These are phyloP conservation scores for Dasysyrphus tricinctus DNA, from an alignment of 2,888 invertebrate genomes.

Conservation along the genomic window DNA sequence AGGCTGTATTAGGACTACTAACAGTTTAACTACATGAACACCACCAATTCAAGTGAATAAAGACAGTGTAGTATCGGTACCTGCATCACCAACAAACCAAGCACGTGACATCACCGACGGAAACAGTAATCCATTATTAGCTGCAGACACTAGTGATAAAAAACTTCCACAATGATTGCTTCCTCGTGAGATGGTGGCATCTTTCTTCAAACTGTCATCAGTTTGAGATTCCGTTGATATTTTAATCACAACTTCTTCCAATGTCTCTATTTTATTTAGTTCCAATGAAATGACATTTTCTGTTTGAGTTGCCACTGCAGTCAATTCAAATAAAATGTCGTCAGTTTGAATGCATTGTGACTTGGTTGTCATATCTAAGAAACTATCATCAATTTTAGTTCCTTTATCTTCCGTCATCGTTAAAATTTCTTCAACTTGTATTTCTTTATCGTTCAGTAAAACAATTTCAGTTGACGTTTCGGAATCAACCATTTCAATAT, in stretches of 20 bases:
- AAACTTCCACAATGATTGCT: constrained; percentile 53
- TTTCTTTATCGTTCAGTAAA: not conserved
- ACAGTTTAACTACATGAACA: constrained; percentile 18
- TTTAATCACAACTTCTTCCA: not conserved
- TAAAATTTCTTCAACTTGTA: constrained; percentile 4
- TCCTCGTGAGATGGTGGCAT: constrained; percentile 22
- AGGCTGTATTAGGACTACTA: not conserved
- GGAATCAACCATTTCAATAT: constrained; percentile 31
- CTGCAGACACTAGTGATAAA: constrained; percentile 13
- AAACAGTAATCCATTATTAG: constrained; percentile 50
- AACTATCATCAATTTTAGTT: constrained; percentile 40
- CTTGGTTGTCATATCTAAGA: constrained; percentile 31
- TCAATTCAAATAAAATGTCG: not conserved
- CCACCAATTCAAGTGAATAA: not conserved
- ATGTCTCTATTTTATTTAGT: constrained; percentile 12
- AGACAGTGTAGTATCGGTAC: constrained; percentile 35
- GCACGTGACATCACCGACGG: constrained; percentile 68
- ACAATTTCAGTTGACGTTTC: constrained; percentile 33
- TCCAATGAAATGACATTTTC: not conserved
- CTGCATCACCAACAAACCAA: constrained; percentile 55
- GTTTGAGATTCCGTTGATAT: constrained; percentile 60
- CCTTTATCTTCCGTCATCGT: constrained; percentile 2
- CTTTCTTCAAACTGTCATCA: constrained; percentile 4
- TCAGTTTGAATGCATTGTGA: not conserved
- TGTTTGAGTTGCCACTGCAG: constrained; percentile 32